These are phyloP conservation scores for Remorina albescens DNA, from an alignment of 2,797 vertebrate genomes.

Conservation along the genomic window DNA sequence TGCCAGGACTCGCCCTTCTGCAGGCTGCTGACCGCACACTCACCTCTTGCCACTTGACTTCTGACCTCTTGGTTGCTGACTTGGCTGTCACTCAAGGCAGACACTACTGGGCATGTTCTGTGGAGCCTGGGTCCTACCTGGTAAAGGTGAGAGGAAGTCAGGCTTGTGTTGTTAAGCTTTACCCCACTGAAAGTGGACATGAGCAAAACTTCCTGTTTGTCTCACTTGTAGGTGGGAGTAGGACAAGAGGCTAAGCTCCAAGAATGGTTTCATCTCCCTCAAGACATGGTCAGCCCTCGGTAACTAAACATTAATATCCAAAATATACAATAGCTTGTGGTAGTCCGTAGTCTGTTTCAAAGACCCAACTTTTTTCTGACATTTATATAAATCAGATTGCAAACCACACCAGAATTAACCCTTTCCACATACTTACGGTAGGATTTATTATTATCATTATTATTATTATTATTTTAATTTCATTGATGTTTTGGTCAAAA, in stretches of 20 bases:
- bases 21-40: conserved; percentile 93
- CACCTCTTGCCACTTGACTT: conserved; percentile 94
- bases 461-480: no score
- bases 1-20: conserved; percentile 93
- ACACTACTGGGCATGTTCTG: conserved; percentile 97
- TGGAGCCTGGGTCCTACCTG: conserved; percentile 96
- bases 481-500: conserved; percentile 11
- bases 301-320: conserved; percentile 55
- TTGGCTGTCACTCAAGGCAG: conserved; percentile 94
- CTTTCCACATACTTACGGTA: not conserved
- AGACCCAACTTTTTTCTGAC: not conserved
- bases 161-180: not conserved
- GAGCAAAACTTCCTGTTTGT: conserved; percentile 18
- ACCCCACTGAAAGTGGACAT: not conserved
- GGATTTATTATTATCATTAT: no score
- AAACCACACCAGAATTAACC: not conserved
- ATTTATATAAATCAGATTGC: not conserved
- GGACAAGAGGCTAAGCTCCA: conserved; percentile 94
- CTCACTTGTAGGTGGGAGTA: conserved; percentile 89
- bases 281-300: conserved; percentile 96
- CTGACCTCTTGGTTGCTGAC: conserved; percentile 94
- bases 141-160: conserved; percentile 87
- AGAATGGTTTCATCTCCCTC: conserved; percentile 96
- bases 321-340: not conserved
- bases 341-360: not conserved